A percentile compares a stretch with the other conserved stretches of the same genome.
Conservation (phyloP, 2,888 invertebrate species). For the Pilophorus perplexus region DNA sequence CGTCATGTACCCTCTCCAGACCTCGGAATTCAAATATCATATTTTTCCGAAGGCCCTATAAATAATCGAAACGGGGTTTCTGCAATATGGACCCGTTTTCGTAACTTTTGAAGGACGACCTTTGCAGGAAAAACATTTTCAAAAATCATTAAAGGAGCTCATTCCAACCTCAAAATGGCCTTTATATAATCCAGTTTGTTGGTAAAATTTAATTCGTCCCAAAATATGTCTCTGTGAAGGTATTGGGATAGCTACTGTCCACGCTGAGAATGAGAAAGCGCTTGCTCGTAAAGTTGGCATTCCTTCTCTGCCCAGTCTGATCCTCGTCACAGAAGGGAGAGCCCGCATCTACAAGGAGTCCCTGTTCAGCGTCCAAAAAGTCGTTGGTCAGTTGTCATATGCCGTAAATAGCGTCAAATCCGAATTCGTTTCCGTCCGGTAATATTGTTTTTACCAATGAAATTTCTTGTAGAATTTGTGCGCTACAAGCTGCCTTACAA, state of each 20-base stretch:
- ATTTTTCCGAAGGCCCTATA: no score
- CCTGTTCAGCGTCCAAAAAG: constrained; percentile 72
- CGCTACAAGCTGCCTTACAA: constrained; percentile 82
- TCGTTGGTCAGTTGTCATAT: constrained; percentile 66
- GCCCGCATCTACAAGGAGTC: constrained; percentile 79
- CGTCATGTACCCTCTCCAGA: no score
- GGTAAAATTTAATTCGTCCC: background rate
- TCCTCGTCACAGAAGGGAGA: constrained; percentile 78
- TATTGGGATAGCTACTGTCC: constrained; percentile 75
- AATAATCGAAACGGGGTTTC: no score
- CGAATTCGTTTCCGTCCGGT: background rate
- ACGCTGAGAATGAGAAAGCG: constrained; percentile 77
- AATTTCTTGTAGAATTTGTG: constrained; percentile 68
- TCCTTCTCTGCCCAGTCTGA: constrained; percentile 75
- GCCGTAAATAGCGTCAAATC: background rate
- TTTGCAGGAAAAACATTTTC: no score
- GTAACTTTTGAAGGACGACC: no score
- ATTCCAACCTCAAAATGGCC: no score
- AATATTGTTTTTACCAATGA: no score
- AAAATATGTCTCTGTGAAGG: constrained; percentile 3
- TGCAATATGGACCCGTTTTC: no score
- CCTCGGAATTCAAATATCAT: no score
- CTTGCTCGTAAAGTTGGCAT: constrained; percentile 77
- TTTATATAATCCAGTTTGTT: no score
- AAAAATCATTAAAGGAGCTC: no score